phyloP scores from a whole-genome alignment of 2,113 vertebrate species.

The Emydocephalus ijimae region DNA sequence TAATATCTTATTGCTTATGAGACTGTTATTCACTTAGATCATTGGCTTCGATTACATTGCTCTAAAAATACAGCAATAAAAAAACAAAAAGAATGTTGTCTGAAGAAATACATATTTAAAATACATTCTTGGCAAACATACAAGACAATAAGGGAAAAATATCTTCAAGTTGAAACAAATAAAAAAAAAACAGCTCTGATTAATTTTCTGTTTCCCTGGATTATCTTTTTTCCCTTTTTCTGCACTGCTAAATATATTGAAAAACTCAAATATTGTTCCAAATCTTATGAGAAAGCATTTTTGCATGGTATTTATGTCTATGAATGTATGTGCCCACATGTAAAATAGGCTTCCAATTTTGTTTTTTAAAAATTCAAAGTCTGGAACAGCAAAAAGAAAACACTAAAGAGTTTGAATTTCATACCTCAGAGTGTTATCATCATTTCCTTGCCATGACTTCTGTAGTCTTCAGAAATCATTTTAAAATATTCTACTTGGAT shows the following conservation, averaged over 20 bases:
- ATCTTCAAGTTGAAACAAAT: background rate
- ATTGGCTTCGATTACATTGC: fast-evolving
- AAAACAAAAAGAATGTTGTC: background rate
- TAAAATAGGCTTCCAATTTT: background rate
- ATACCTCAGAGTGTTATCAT: background rate
- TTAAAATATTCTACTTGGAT: background rate
- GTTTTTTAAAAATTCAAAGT: background rate
- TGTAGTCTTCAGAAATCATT: background rate
- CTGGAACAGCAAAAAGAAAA: background rate
- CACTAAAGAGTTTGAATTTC: background rate
- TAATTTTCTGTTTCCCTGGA: background rate
- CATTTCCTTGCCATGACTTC: background rate
- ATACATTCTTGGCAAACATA: background rate
- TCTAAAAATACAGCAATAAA: background rate
- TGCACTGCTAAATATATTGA: background rate
- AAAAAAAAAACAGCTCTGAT: background rate
- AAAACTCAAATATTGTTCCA: background rate
- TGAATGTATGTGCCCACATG: background rate
- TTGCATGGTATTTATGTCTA: background rate
- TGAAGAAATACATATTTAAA: background rate
- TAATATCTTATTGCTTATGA: background rate
- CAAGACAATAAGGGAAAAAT: background rate
- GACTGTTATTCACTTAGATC: background rate
- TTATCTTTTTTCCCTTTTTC: background rate
- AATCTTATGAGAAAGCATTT: background rate